A percentile compares a stretch with the other conserved stretches of the same genome.
Evolutionary conservation across 2,888 invertebrate species (phyloP).

Genomic region (Cheilosia pagana): DNA sequence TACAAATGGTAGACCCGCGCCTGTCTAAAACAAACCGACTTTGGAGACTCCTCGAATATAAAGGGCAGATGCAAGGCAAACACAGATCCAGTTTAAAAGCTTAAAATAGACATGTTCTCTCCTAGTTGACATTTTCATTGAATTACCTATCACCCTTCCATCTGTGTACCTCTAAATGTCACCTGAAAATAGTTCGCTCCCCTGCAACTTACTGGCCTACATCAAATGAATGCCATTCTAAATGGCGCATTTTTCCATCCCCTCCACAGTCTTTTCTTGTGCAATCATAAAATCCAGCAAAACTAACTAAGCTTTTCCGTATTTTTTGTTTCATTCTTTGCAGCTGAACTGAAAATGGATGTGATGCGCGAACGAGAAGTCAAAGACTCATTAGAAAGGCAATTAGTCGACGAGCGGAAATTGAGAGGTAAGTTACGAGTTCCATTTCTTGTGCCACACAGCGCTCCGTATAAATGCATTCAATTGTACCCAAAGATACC

Average conservation of each 20-base stretch:
- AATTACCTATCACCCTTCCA: neutral
- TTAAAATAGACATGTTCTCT: too few relatives aligned
- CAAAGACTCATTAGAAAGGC: constrained; percentile 96
- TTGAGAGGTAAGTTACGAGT: constrained; percentile 91
- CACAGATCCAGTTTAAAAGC: too few relatives aligned
- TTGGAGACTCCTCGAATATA: too few relatives aligned
- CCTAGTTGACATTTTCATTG: neutral
- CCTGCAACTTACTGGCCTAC: neutral
- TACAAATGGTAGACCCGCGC: too few relatives aligned
- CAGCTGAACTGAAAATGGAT: constrained; percentile 98
- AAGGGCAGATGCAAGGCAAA: too few relatives aligned
- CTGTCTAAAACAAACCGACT: too few relatives aligned
- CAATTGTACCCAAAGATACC: constrained; percentile 7
- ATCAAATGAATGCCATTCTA: neutral
- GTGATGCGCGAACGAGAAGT: constrained; percentile 96
- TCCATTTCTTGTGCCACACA: constrained; percentile 18
- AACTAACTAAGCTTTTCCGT: constrained; percentile 15
- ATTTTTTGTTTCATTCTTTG: constrained; percentile 20
- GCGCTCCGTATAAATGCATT: constrained; percentile 7
- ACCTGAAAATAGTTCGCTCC: neutral
- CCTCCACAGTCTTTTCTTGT: neutral
- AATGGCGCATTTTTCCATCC: neutral
- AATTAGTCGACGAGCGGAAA: constrained; percentile 96
- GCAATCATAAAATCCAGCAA: neutral
- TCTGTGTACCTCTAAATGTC: neutral